phyloP scores from a whole-genome alignment of 2,888 invertebrate genomes.

The Dryococelus australis region DNA sequence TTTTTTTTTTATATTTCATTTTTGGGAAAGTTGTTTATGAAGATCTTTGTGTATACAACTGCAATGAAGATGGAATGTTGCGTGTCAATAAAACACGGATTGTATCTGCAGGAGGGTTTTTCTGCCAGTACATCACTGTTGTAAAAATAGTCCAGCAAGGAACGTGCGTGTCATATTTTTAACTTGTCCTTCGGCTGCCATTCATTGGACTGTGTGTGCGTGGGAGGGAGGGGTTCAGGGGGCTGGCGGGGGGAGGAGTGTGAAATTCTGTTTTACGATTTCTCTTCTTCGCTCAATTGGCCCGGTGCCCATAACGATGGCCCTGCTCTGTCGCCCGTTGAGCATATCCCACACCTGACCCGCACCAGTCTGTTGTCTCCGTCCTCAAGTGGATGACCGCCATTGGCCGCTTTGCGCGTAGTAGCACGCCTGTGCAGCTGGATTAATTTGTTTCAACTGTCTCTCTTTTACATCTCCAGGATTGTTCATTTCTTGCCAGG shows the following conservation, averaged over 20 bases:
- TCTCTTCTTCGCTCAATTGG: not conserved
- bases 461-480: not conserved
- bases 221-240: not conserved
- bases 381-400: not conserved
- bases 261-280: not conserved
- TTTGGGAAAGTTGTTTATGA: too few relatives aligned
- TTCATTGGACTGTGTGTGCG: not conserved
- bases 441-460: too few relatives aligned
- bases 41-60: too few relatives aligned
- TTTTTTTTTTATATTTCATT: too few relatives aligned
- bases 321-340: not conserved
- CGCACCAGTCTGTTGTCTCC: not conserved
- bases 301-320: not conserved
- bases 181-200: conserved; percentile 25
- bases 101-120: too few relatives aligned
- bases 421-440: too few relatives aligned
- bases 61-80: too few relatives aligned
- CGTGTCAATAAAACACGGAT: too few relatives aligned
- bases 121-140: not conserved
- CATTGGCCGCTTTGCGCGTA: too few relatives aligned
- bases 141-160: not conserved
- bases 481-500: not conserved
- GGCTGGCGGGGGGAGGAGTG: not conserved
- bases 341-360: not conserved
- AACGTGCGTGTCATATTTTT: conserved; percentile 24